These are phyloP conservation scores for Anableps anableps DNA, from an alignment of 2,797 vertebrate genomes.

Conservation along the genomic window DNA sequence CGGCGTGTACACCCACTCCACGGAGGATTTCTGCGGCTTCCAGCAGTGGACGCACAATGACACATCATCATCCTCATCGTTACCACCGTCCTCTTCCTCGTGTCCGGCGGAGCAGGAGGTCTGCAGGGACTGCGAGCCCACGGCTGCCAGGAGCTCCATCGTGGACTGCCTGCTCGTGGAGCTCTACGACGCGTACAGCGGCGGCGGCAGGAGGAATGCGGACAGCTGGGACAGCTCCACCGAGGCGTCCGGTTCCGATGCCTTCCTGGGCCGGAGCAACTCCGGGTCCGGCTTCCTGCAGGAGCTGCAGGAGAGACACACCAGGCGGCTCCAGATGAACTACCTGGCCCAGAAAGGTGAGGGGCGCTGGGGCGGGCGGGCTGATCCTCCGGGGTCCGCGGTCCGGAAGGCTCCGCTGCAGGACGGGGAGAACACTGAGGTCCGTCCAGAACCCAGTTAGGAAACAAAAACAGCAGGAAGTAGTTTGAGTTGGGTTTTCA, in stretches of 20 bases:
- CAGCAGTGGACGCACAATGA: constrained; percentile 62
- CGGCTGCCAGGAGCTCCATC: constrained; percentile 81
- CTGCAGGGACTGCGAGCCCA: constrained; percentile 7
- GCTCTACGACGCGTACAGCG: constrained; percentile 86
- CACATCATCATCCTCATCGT: constrained; percentile 13
- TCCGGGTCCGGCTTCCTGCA: constrained; percentile 86
- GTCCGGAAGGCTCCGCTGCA: not conserved
- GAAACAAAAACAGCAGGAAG: not conserved
- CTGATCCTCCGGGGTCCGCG: not conserved
- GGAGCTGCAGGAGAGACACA: constrained; percentile 88
- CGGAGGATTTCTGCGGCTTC: constrained; percentile 63
- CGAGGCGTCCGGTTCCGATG: constrained; percentile 89
- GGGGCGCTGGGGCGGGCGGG: not conserved
- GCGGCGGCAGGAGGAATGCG: constrained; percentile 64
- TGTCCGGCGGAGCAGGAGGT: constrained; percentile 32
- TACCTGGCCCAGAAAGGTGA: constrained; percentile 91
- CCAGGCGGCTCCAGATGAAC: constrained; percentile 83
- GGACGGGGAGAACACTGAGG: not conserved
- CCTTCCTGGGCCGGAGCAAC: constrained; percentile 81
- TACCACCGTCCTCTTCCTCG: constrained; percentile 56
- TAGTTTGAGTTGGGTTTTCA: not conserved
- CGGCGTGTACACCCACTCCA: constrained; percentile 63
- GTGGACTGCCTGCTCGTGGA: constrained; percentile 93
- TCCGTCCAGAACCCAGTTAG: not conserved
- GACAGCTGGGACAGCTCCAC: constrained; percentile 92